Evolutionary conservation across 2,797 vertebrate species (phyloP).

Genomic region (Thamnophis elegans): DNA sequence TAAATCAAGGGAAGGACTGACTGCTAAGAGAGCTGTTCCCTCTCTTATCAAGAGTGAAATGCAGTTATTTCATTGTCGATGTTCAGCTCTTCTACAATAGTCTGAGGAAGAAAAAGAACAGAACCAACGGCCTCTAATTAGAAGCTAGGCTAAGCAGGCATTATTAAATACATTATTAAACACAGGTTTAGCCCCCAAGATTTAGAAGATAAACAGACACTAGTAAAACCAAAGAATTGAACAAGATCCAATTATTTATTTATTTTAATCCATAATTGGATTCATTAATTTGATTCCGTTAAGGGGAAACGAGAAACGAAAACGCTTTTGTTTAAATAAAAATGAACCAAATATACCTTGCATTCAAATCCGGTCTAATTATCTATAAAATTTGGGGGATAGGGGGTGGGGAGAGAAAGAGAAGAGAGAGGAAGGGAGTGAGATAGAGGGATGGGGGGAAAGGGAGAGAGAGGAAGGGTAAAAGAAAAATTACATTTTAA

Average conservation of each 20-base stretch:
- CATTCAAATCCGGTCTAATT: not conserved
- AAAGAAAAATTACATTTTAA: not conserved
- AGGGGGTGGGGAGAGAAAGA: not conserved
- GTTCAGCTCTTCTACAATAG: constrained; percentile 70
- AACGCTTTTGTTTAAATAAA: not conserved
- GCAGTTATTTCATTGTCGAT: constrained; percentile 40
- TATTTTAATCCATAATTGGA: not conserved
- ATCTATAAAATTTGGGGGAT: not conserved
- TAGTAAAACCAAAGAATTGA: not conserved
- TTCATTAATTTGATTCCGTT: not conserved
- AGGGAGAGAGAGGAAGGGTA: not conserved
- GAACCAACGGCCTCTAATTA: not conserved
- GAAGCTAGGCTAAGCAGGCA: constrained; percentile 45
- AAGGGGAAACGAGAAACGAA: not conserved
- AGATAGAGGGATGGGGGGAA: no score
- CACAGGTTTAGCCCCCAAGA: not conserved
- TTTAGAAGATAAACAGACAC: not conserved
- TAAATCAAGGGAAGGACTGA: not conserved
- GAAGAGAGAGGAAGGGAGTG: no score
- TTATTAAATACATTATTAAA: constrained; percentile 42
- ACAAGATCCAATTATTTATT: not conserved
- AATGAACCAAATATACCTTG: not conserved
- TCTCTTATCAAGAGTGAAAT: not conserved
- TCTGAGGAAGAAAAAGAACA: not conserved
- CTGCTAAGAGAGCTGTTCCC: not conserved